Base-by-base conservation (phyloP, 2,113 vertebrate species). In the Tretioscincus oriximinensis region DNA sequence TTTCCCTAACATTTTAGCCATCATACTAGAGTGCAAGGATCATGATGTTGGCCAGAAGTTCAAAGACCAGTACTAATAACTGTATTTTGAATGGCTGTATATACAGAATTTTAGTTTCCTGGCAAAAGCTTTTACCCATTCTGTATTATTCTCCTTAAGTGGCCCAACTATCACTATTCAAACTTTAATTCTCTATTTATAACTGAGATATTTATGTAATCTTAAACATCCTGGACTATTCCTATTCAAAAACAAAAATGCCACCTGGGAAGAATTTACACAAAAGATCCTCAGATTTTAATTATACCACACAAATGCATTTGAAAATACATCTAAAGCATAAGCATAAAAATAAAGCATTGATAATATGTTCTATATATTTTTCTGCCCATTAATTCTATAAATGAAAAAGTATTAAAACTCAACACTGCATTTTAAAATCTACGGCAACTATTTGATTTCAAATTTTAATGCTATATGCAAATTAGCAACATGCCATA, bases 181-280 rank as follows among this genome's bases (percentile, higher is more conserved):
- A 92, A 89, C 90, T 89, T 85, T 87, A 79, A 80, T 81, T 88
- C 78, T 82, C 77, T 85, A 84, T 63, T 90, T 92, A 86, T 51
- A 88, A 76, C 87, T 90, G 88, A 88, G 83, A 87, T 90, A 88
- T 7, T 35, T 82, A 88, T 84, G 85, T 92, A 89, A 93, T 91
- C 87, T 90, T 88, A 90, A 90, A 91, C 88, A 91, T 87, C 88
- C 89, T 86, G 90, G 90, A 88, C 89, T 81, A 80, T 85, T 91
- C 86, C 85, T 85, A 89, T 90, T 88, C 89, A 84, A 85, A 91
- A 92, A 92, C 82, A 90, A 82, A 93, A 92, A 90, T 88, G 79
- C 91, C 90, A 92, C 92, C 91, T 92, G 91, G 85, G 90, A 92
- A 83, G 54, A 88, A 92, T 85, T 81, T 84, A 90, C 86, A 91